A percentile compares a stretch with the other conserved stretches of the same genome.
phyloP scores from a whole-genome alignment of 2,888 invertebrate species.

The Heliconius charithonia region DNA sequence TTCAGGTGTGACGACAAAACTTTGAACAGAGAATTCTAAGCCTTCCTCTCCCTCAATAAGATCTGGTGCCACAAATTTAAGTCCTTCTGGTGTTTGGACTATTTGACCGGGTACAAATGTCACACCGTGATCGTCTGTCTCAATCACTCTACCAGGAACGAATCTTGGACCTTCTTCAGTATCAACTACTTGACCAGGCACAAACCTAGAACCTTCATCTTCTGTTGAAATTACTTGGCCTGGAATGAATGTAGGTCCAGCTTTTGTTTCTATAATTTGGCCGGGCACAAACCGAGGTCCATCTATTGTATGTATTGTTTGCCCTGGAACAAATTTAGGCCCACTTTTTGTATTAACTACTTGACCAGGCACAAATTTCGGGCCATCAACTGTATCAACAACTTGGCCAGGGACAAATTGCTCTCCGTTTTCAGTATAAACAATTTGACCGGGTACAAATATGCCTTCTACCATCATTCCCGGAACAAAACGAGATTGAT shows the following conservation, averaged over 20 bases:
- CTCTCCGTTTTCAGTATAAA: conserved; percentile 87
- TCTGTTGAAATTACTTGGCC: conserved; percentile 89
- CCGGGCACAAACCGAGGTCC: conserved; percentile 91
- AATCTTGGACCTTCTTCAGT: conserved; percentile 88
- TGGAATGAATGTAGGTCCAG: conserved; percentile 90
- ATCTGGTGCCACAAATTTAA: conserved; percentile 88
- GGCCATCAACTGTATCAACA: conserved; percentile 86
- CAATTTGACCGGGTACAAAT: conserved; percentile 88
- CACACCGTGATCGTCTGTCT: conserved; percentile 87
- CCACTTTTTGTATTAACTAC: conserved; percentile 88
- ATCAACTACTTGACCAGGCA: conserved; percentile 89
- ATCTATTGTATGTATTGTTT: conserved; percentile 88
- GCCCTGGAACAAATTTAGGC: conserved; percentile 87
- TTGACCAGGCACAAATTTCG: conserved; percentile 91
- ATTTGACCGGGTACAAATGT: conserved; percentile 92
- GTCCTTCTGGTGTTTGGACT: conserved; percentile 88
- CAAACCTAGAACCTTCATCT: conserved; percentile 84
- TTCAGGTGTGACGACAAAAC: conserved; percentile 84
- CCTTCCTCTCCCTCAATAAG: conserved; percentile 86
- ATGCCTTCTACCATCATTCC: conserved; percentile 87
- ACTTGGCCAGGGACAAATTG: conserved; percentile 89
- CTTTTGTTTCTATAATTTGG: conserved; percentile 89
- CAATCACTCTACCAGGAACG: conserved; percentile 88
- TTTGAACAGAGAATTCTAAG: conserved; percentile 88
- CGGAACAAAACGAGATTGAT: conserved; percentile 87